Base-by-base conservation (phyloP, 2,113 vertebrate species). In the Centropus bengalensis region DNA sequence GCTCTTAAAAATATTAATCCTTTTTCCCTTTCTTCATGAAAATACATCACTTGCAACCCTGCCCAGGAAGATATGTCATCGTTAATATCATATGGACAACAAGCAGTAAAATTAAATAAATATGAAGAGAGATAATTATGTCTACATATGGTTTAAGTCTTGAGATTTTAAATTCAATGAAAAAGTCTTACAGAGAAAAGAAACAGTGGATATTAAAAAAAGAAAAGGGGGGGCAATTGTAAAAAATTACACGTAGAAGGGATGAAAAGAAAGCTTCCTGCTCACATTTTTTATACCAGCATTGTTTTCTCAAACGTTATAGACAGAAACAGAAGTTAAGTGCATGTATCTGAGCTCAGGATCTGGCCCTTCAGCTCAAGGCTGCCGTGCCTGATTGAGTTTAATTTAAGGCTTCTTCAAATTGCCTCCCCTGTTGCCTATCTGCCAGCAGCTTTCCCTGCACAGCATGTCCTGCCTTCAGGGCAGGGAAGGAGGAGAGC, bases 111-210 rank as follows among this genome's bases (percentile, higher is more conserved):
- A 94, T 71, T 81, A 75, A 78, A 49, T 75, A 93, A 86, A 91
- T 32, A 88, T 18, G 19, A 91, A 71, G 76, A 78, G 55, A 88
- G 27, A 75, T 36, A 93, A 95, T 93, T 83, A 95, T 42, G 59
- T 62, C 76, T 86, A 74, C 40, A 78, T 3, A 27, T 0, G 0
- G 28, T 67, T 89, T 77, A 93, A 82, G 71, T 74, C 47, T 68
- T 56, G 33, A 86, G 79, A 44, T 87, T 76, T 80, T 82, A 64
- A 87, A 94, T 44, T 76, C n/a, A 20, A 47, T n/a, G 19, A 32
- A 73, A 76, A 89, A 63, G 7, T 52, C 71, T 78, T 89, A 89
- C 92, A 89, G 84, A 71, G 44, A 67, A 51, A 23, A 40, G 13
- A 44, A 84, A 60, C 6, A n/a, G 27, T 4, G 36, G 40, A 56